Evolutionary conservation across 2,888 invertebrate species (phyloP), one percentile per base, ranked within the genome.

Genomic region (Loripinus fragilis): DNA sequence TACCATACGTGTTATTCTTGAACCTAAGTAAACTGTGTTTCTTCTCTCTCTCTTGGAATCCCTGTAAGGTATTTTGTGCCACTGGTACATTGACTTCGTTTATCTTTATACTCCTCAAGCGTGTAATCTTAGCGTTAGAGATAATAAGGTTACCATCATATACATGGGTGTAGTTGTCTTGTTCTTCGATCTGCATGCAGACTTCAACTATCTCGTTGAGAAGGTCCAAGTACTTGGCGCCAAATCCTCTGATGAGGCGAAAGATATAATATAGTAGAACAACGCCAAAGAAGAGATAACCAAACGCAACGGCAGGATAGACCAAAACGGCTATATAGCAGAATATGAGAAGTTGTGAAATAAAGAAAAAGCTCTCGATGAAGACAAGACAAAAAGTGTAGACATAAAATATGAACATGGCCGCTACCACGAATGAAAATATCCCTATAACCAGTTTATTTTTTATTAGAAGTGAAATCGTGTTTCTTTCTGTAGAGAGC

Each of bases 211-310:
- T 64, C 38, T 81, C 81, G 15, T 77, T 68, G 25, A 77, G 52
- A 8, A 81, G 65, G 23, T 74, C 81, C 8, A 42, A 17, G 30
- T 81, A 81, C 0, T 17, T 64, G 20, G 71, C 52, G 3, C 81
- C 81, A 52, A 81, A 65, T 0, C 45, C 70, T 7, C 38, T 17
- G 0, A 81, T 38, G 20, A 67, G 71, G 17, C 73, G 74, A 28
- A 71, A 52, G 2, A 77, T 67, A 35, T 81, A 81, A 25, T 81
- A 81, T 2, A 74, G 8, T 2, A 77, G 38, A 17, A 48, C 71
- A 1, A 74, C 48, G 17, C 48, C 71, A 38, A 81, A 81, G 28
- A 81, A 81, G 45, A 81, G 52, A 35, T 77, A 81, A 1, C 81
- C 81, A 35, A 81, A 81, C 7, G 81, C 55, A 20, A 42, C 35